These are phyloP conservation scores for Acanthosoma haemorrhoidale DNA, from an alignment of 2,888 invertebrate species.

Conservation along the genomic window DNA sequence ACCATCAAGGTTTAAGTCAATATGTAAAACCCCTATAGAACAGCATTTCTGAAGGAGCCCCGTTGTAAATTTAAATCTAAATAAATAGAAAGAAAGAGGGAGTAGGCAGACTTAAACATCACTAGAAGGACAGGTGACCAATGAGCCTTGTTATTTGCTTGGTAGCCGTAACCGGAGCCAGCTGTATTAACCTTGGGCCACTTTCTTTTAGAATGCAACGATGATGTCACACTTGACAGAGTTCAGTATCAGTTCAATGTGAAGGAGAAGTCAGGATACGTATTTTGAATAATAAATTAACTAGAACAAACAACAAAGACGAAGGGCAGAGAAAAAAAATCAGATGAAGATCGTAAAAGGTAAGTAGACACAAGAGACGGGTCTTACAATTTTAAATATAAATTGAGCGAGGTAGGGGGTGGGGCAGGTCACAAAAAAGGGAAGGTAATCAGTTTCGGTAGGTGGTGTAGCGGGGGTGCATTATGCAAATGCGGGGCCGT, in stretches of 20 bases:
- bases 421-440: neutral
- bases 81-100: too few species aligned
- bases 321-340: neutral
- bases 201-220: too few species aligned
- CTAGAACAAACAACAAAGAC: neutral
- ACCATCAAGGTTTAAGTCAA: too few species aligned
- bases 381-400: slow-evolving; percentile 3
- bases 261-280: neutral
- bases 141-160: neutral
- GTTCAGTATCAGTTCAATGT: neutral
- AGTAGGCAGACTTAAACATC: too few species aligned
- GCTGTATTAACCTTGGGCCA: too few species aligned
- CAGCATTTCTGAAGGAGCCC: too few species aligned
- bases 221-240: neutral
- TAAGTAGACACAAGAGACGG: neutral
- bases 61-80: too few species aligned
- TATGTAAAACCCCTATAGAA: too few species aligned
- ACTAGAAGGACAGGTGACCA: too few species aligned
- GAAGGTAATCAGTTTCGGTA: neutral
- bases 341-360: neutral
- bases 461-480: neutral
- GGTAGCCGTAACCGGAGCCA: neutral
- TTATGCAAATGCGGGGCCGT: slow-evolving; percentile 4
- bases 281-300: too few species aligned
- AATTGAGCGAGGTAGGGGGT: neutral